phyloP scores from a whole-genome alignment of 2,797 vertebrate species.

The Poeciliopsis infans region DNA sequence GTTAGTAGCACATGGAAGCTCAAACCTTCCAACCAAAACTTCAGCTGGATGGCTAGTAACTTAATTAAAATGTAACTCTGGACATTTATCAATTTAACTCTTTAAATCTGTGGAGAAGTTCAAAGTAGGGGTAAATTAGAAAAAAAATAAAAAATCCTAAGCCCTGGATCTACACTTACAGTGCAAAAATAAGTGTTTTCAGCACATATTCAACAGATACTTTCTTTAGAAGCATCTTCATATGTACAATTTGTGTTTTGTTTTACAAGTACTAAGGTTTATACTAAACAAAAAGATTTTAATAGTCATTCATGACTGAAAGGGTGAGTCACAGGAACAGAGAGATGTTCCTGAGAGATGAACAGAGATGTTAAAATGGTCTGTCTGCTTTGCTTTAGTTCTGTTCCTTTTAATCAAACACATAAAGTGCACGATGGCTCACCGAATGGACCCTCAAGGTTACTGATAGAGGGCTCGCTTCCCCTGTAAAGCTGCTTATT shows the following conservation, averaged over 20 bases:
- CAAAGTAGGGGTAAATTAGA: not conserved
- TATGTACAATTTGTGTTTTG: not conserved
- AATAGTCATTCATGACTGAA: not conserved
- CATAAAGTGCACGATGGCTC: not conserved
- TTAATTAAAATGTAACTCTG: not conserved
- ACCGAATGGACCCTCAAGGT: slow-evolving; percentile 20
- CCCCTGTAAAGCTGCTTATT: not conserved
- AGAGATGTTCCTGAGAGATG: not conserved
- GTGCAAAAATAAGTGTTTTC: not conserved
- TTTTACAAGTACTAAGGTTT: not conserved
- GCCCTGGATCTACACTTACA: not conserved
- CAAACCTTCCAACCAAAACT: not conserved
- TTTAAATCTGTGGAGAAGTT: not conserved
- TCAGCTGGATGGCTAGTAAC: not conserved
- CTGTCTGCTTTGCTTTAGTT: not conserved
- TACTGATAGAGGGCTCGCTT: slow-evolving; percentile 2
- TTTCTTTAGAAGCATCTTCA: not conserved
- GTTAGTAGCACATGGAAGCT: not conserved
- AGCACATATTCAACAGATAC: not conserved
- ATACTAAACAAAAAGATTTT: not conserved
- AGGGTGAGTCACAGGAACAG: not conserved
- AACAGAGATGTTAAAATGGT: not conserved
- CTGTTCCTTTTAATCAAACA: not conserved
- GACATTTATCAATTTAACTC: not conserved
- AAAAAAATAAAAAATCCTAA: not conserved